These are phyloP conservation scores for Papilio elwesi DNA, from an alignment of 2,888 invertebrate genomes.

Conservation along the genomic window DNA sequence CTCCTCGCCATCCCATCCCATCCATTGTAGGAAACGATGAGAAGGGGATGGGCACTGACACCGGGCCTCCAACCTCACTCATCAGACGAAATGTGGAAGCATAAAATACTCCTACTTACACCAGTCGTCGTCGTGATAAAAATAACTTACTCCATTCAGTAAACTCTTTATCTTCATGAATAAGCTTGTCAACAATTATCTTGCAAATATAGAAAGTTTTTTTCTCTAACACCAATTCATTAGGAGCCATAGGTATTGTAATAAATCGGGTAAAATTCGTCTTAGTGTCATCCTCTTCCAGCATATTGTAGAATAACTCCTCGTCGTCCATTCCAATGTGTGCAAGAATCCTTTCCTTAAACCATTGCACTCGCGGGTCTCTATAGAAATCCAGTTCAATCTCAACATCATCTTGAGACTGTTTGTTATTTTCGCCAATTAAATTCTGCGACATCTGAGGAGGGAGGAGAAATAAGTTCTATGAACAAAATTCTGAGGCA, in stretches of 20 bases:
- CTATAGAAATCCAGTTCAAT: slow-evolving; percentile 53
- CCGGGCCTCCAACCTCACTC: too few relatives aligned
- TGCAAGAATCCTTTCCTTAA: slow-evolving; percentile 85
- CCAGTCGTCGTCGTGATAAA: too few relatives aligned
- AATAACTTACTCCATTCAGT: slow-evolving; percentile 88
- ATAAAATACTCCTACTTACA: too few relatives aligned
- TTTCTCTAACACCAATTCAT: slow-evolving; percentile 76
- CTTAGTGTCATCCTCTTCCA: slow-evolving; percentile 81
- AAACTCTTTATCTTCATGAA: slow-evolving; percentile 88
- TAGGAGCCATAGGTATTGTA: slow-evolving; percentile 56
- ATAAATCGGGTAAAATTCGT: slow-evolving; percentile 65
- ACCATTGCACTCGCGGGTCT: slow-evolving; percentile 88
- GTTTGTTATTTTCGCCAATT: slow-evolving; percentile 38
- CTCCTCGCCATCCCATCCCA: too few relatives aligned
- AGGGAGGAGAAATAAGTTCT: too few relatives aligned
- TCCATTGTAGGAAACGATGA: too few relatives aligned
- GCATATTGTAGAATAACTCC: slow-evolving; percentile 84
- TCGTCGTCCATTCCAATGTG: slow-evolving; percentile 83
- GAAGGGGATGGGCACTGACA: too few relatives aligned
- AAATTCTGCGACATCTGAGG: slow-evolving; percentile 37
- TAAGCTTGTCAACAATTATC: slow-evolving; percentile 88
- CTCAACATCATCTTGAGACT: slow-evolving; percentile 41
- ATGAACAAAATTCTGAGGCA: too few relatives aligned
- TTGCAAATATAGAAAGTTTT: slow-evolving; percentile 87
- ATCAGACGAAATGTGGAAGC: too few relatives aligned